Evolutionary conservation across 2,113 vertebrate species (phyloP).

Genomic region (Origma solitaria): DNA sequence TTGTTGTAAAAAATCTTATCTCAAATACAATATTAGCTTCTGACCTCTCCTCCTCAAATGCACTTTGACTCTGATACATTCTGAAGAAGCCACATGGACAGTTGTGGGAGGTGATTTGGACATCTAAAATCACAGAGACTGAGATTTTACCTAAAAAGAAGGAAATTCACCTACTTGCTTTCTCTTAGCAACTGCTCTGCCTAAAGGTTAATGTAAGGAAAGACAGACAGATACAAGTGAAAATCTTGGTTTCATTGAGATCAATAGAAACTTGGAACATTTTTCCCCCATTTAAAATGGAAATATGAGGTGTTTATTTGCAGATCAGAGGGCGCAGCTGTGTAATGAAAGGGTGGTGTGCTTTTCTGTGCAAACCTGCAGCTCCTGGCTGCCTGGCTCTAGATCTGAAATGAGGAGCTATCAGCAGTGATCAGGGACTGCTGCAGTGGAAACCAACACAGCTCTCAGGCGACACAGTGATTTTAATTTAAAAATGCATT

Average conservation of each 20-base stretch:
- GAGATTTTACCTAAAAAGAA: neutral
- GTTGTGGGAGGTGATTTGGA: neutral
- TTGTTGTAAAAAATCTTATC: neutral
- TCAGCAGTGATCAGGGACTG: neutral
- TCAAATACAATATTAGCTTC: neutral
- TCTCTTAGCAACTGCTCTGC: neutral
- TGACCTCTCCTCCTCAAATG: neutral
- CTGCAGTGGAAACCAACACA: neutral
- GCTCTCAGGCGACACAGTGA: neutral
- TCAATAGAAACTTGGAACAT: neutral
- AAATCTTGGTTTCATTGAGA: neutral
- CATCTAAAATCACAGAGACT: neutral
- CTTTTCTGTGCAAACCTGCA: neutral
- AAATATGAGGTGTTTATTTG: neutral
- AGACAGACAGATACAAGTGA: neutral
- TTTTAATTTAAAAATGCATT: neutral
- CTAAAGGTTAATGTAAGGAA: neutral
- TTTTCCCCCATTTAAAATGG: neutral
- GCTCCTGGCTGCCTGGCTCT: neutral
- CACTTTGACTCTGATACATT: neutral
- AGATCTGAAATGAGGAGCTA: neutral
- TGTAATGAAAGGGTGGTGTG: neutral
- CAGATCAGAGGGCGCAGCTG: neutral
- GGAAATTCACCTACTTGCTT: neutral
- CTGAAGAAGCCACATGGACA: neutral